These are phyloP conservation scores for Nycticebus coucang DNA, from an alignment of 2,113 vertebrate genomes.

Conservation along the genomic window DNA sequence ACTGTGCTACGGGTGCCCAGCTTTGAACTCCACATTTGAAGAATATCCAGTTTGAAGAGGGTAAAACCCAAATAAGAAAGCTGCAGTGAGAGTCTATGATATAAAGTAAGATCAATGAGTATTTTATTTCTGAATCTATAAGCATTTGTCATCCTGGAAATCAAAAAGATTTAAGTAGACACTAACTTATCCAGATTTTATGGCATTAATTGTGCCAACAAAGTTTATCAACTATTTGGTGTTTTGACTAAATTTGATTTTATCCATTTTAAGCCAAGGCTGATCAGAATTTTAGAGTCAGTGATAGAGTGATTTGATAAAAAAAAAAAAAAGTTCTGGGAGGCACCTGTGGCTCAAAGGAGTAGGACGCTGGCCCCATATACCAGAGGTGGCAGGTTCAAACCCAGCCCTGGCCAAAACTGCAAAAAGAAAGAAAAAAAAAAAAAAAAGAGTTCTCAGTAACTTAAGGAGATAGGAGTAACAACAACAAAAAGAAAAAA, in stretches of 20 bases:
- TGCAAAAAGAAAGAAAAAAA: background rate
- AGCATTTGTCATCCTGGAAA: background rate
- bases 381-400: too few relatives aligned
- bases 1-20: too few relatives aligned
- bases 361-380: too few relatives aligned
- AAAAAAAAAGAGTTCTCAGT: background rate
- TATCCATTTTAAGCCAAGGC: constrained; percentile 10
- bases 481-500: background rate
- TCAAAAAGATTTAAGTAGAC: background rate
- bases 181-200: background rate
- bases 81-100: background rate
- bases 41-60: background rate
- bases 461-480: background rate
- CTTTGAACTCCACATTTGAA: constrained; percentile 23
- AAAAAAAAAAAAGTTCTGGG: too few relatives aligned
- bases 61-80: constrained; percentile 28
- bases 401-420: too few relatives aligned
- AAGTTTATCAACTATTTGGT: constrained; percentile 1
- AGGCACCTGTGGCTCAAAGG: too few relatives aligned
- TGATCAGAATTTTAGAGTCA: background rate
- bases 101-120: background rate
- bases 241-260: background rate
- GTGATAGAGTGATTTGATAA: background rate
- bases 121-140: constrained; percentile 36
- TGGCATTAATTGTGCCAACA: constrained; percentile 5